Percentiles rank a stretch among this genome's conserved stretches.
Conservation (phyloP, 2,113 vertebrate species). For the Gallinago jamesoni region DNA sequence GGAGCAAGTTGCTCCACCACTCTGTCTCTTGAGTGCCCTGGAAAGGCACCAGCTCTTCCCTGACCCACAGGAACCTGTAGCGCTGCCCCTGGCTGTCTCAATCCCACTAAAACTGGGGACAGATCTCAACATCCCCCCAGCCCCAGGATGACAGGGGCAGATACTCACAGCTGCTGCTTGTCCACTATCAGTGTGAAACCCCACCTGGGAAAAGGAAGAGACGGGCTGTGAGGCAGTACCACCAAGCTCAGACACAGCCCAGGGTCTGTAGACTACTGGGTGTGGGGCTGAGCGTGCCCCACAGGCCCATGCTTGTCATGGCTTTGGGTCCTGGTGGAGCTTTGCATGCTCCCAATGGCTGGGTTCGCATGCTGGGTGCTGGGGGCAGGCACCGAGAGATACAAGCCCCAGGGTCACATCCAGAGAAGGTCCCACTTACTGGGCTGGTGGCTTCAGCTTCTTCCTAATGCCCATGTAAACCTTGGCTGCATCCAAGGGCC, state of each 20-base stretch:
- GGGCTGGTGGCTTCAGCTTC: conserved; percentile 92
- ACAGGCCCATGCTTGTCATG: rapidly evolving
- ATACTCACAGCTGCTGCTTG: conserved; percentile 94
- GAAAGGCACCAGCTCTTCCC: background rate
- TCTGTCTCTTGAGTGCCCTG: background rate
- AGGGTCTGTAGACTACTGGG: rapidly evolving
- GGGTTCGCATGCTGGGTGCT: background rate
- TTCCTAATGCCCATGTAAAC: conserved; percentile 92
- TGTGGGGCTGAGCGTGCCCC: rapidly evolving
- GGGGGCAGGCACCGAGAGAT: background rate
- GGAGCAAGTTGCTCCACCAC: background rate
- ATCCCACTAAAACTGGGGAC: background rate
- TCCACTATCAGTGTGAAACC: conserved; percentile 90
- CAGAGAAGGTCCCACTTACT: conserved; percentile 70
- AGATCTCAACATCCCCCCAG: background rate
- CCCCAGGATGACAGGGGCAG: background rate
- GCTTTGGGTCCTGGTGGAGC: background rate
- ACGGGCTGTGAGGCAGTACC: background rate
- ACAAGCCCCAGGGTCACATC: background rate
- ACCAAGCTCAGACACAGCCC: background rate
- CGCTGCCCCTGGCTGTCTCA: background rate
- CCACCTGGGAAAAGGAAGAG: conserved; percentile 79
- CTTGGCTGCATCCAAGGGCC: conserved; percentile 89
- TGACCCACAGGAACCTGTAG: background rate
- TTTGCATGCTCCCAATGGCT: background rate